Evolutionary conservation across 2,113 vertebrate species (phyloP).

Genomic region (Sclerurus mexicanus): DNA sequence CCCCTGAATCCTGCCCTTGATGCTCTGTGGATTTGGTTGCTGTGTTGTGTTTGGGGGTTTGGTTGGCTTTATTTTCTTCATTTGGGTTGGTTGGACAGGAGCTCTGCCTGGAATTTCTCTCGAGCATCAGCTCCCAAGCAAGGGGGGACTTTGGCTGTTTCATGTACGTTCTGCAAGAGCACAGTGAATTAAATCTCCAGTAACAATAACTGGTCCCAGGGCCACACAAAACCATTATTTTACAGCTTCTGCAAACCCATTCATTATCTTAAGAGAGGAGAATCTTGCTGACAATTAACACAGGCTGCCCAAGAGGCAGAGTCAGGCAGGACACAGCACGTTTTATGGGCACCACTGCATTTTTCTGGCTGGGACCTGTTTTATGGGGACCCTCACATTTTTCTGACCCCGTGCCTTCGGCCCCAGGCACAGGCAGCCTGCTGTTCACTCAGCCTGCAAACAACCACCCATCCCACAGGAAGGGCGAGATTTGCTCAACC

Average conservation of each 20-base stretch:
- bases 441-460: neutral
- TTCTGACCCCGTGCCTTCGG: neutral
- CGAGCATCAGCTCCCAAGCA: neutral
- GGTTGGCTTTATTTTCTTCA: neutral
- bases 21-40: neutral
- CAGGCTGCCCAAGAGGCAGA: neutral
- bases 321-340: neutral
- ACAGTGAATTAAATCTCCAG: neutral
- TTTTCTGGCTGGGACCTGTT: neutral
- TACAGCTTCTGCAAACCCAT: neutral
- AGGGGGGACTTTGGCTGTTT: neutral
- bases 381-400: neutral
- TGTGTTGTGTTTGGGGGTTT: neutral
- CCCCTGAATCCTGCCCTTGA: neutral
- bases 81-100: neutral
- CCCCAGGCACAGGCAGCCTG: neutral
- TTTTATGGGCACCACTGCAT: neutral
- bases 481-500: neutral
- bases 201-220: fast-evolving
- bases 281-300: neutral
- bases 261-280: fast-evolving
- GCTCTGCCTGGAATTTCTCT: neutral
- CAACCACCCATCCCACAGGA: neutral
- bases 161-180: neutral
- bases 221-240: neutral